Base-by-base conservation (phyloP, 2,888 invertebrate species). In the Eretmocerus hayati region DNA sequence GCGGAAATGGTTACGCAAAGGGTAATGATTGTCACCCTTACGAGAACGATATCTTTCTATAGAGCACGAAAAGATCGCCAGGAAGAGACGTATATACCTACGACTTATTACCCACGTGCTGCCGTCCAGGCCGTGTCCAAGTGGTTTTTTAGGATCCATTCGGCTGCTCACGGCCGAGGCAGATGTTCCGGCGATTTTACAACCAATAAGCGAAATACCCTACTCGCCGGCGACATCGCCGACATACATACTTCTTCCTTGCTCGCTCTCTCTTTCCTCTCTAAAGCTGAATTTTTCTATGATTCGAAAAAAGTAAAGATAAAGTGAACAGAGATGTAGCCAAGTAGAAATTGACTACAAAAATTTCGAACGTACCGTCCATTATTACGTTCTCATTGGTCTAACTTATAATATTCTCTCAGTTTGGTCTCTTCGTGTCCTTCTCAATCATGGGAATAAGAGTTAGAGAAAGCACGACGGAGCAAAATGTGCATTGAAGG, bases 101-200 rank as follows among this genome's bases (percentile, higher is more conserved):
- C 39, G 42, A 62, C 58, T 61, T 62, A 60, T 61, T 59, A 58
- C 56, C 23, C 46, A 6, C 30, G 30, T 9, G 41, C 23, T 52
- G 56, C 56, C 56, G 52, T 42, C 30, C 37, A 22, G 41, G 20
- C 40, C 22, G 47, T 46, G 50, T 52, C 54, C 50, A 56, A 57
- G 55, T 58, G 53, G 56, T 62, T 62, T 64, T 63, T 65, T 63
- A 62, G 60, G 58, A 56, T 56, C 54, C 58, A 56, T 46, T 54
- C 56, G 55, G 55, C 58, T 60, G 61, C 62, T 60, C 63, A 62
- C 59, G 55, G 55, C 52, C 54, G 55, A 56, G n/a, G 26, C 65
- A 63, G 61, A 62, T 64, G 61, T 61, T 53, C 50, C 54, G 54
- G 50, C 50, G 58, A 58, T 64, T 65, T 65, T 65, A 64, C 62